phyloP scores from a whole-genome alignment of 2,888 invertebrate species.

The Digitonthophagus gazella region DNA sequence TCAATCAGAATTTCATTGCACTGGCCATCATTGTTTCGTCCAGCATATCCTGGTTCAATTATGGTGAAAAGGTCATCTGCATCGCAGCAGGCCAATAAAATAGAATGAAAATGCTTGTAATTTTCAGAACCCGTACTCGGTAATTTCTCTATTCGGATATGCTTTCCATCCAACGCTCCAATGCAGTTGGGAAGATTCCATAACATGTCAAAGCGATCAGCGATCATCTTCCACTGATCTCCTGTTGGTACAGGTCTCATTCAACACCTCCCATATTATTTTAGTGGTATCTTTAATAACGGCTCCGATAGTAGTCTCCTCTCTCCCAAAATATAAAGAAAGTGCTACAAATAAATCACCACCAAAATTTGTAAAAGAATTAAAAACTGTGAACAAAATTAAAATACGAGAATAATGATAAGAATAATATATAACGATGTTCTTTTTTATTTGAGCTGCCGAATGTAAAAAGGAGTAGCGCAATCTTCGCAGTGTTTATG shows the following conservation, averaged over 20 bases:
- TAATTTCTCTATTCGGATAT: too few species aligned
- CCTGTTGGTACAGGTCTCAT: conserved; percentile 19
- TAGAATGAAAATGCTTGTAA: conserved; percentile 31
- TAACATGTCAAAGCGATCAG: conserved; percentile 33
- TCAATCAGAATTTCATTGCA: not conserved
- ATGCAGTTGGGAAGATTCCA: too few species aligned
- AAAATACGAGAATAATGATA: too few species aligned
- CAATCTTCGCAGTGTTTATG: conserved; percentile 9
- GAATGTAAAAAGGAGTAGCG: not conserved
- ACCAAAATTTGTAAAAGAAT: too few species aligned
- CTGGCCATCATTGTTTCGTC: conserved; percentile 1
- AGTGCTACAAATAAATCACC: conserved; percentile 5
- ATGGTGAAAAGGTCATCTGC: conserved; percentile 29
- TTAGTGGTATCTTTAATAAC: conserved; percentile 7
- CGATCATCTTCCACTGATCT: conserved; percentile 35
- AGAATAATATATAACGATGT: not conserved
- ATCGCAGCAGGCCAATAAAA: conserved; percentile 36
- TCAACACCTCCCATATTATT: conserved; percentile 4
- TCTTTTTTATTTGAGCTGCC: not conserved
- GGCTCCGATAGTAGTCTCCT: conserved; percentile 5
- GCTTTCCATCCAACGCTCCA: too few species aligned
- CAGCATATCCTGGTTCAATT: conserved; percentile 11
- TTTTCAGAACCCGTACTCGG: conserved; percentile 29
- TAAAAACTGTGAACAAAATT: too few species aligned
- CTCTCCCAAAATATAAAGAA: conserved; percentile 7